These are phyloP conservation scores for Helleia helle DNA, from an alignment of 2,888 invertebrate genomes.

Conservation along the genomic window DNA sequence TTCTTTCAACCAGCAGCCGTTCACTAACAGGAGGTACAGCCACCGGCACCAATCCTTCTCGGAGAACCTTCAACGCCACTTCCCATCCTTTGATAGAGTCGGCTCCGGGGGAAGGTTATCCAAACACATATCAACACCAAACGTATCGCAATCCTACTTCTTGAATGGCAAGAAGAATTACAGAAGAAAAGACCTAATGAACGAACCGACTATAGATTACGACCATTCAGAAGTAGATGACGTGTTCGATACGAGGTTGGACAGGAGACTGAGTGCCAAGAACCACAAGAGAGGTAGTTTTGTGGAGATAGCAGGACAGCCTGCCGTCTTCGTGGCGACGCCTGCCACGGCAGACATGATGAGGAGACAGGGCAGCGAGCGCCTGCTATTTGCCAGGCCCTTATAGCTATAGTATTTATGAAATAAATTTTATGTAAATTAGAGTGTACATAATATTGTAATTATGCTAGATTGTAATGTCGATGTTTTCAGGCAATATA, in stretches of 20 bases:
- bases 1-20: conserved; percentile 52
- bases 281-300: conserved; percentile 40
- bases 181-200: conserved; percentile 51
- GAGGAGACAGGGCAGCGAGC: conserved; percentile 58
- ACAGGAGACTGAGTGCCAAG: conserved; percentile 41
- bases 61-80: conserved; percentile 55
- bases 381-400: conserved; percentile 54
- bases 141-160: conserved; percentile 52
- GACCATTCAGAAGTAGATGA: conserved; percentile 67
- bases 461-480: too few relatives aligned
- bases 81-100: conserved; percentile 46
- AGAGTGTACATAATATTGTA: background rate
- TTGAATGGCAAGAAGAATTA: conserved; percentile 43
- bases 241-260: conserved; percentile 52
- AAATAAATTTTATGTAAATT: background rate
- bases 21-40: conserved; percentile 42
- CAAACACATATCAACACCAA: conserved; percentile 53
- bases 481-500: too few relatives aligned
- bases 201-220: conserved; percentile 63
- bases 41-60: conserved; percentile 58
- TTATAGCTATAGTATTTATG: conserved; percentile 24
- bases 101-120: conserved; percentile 37
- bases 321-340: conserved; percentile 56
- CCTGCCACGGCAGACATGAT: conserved; percentile 61
- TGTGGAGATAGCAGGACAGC: conserved; percentile 52